Conservation (phyloP, 23 tunicate genomes). For the Phallusia fumigata region DNA sequence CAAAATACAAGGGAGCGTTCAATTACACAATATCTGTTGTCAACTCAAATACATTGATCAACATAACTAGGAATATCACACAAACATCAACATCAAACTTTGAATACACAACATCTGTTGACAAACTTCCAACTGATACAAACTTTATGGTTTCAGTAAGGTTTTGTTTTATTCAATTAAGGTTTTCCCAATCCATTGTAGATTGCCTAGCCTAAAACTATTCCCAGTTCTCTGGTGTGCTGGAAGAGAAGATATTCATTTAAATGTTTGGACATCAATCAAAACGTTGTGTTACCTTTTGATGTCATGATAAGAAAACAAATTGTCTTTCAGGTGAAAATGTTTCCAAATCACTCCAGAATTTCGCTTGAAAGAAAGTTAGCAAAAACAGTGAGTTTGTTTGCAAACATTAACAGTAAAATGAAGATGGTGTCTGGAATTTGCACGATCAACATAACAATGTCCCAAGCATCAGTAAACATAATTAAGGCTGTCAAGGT, state of each 20-base stretch:
- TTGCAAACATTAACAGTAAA: neutral
- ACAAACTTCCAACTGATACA: neutral
- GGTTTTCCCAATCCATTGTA: no score
- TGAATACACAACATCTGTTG: neutral
- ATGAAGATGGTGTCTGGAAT: neutral
- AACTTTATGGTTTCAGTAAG: neutral
- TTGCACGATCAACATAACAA: neutral
- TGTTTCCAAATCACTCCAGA: neutral
- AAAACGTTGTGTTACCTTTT: no score
- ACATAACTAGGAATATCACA: neutral
- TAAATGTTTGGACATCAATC: no score
- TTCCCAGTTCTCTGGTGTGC: no score
- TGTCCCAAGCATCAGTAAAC: neutral
- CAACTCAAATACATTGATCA: neutral
- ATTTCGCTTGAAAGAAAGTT: neutral
- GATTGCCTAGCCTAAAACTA: no score
- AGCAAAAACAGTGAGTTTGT: neutral
- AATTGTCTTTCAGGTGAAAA: neutral
- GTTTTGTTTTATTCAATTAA: neutral
- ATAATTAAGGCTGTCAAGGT: neutral
- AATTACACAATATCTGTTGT: neutral
- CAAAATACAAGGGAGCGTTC: neutral
- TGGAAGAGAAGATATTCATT: no score
- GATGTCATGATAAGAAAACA: no score
- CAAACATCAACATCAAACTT: conserved; percentile 2